Evolutionary conservation across 2,888 invertebrate species (phyloP), one percentile per base, ranked within the genome.

Genomic region (Dascillus cervinus): DNA sequence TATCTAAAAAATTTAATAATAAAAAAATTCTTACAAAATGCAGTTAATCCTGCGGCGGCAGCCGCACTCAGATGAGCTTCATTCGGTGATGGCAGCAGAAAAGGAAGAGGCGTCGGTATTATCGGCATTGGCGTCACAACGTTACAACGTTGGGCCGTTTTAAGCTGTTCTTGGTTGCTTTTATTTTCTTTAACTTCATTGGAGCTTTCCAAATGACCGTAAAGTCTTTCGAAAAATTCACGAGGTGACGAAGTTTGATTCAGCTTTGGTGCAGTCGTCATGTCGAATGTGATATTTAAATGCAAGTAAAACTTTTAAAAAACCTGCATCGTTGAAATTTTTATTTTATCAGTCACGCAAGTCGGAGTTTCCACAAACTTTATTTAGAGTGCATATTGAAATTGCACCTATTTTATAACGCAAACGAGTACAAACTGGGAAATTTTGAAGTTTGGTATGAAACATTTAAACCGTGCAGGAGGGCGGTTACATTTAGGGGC

Each of bases 211-310:
- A 84, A 67, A 50, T 85, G 79, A 1, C 85, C 87, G 53, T 87
- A 87, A 21, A 87, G 69, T 32, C 83, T 71, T 27, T 83, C 82
- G 56, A 87, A 87, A 61, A 87, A 87, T 51, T 82, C 79, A 13
- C 85, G 70, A 32, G 86, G 86, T 0, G 84, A 83, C 5, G 84
- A 85, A 1, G 85, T 85, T 37, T 67, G 63, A 10, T 47, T 48
- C 10, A 46, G 31, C 46, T 53, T 59, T 24, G 50, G 44, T 35
- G 49, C 51, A 14, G 46, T 41, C 13, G 41, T 39, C 43, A 41
- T 43, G 25, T 21, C 13, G 4, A 11, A 20, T n/a, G n/a, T n/a
- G 4, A 6, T 17, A 17, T 6, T 17, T 17, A 17, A 4, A 17
- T 17, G 17, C 17, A 8, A 17, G 4, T 8, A 17, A 17, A 17